These are phyloP conservation scores for Lepidocolaptes lacrymiger DNA, from an alignment of 2,797 vertebrate genomes.

Conservation along the genomic window DNA sequence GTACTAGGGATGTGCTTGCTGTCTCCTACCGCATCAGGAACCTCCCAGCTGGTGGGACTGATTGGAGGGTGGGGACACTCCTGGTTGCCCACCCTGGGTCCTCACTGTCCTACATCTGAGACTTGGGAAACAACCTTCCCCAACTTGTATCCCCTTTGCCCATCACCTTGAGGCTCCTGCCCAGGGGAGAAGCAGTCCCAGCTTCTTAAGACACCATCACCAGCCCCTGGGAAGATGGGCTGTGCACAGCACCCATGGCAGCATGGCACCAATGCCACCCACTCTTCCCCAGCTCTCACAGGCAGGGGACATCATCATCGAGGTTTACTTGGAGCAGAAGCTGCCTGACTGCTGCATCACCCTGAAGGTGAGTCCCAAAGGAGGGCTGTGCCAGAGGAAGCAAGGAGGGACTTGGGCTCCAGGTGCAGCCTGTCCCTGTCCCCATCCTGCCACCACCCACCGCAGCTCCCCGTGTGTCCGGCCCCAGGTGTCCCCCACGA, in stretches of 20 bases:
- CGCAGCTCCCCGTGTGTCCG: fast-evolving
- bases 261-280: not conserved
- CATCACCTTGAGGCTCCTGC: not conserved
- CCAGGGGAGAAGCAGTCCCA: not conserved
- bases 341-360: slow-evolving; percentile 93
- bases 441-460: not conserved
- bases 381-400: fast-evolving
- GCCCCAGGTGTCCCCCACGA: slow-evolving; percentile 89
- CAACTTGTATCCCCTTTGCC: not conserved
- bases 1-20: slow-evolving; percentile 65
- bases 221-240: not conserved
- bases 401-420: fast-evolving
- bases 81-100: not conserved
- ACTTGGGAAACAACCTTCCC: not conserved
- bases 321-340: slow-evolving; percentile 93
- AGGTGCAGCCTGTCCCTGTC: not conserved
- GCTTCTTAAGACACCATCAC: not conserved
- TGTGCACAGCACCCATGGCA: not conserved
- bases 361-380: slow-evolving; percentile 85
- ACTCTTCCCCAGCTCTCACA: slow-evolving; percentile 86
- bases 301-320: slow-evolving; percentile 96
- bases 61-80: not conserved
- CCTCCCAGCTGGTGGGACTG: not conserved
- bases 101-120: not conserved
- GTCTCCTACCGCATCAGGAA: fast-evolving